Evolutionary conservation across 1,140 invertebrate genomes (phyloP).

Genomic region (Ceratina calcarata): DNA sequence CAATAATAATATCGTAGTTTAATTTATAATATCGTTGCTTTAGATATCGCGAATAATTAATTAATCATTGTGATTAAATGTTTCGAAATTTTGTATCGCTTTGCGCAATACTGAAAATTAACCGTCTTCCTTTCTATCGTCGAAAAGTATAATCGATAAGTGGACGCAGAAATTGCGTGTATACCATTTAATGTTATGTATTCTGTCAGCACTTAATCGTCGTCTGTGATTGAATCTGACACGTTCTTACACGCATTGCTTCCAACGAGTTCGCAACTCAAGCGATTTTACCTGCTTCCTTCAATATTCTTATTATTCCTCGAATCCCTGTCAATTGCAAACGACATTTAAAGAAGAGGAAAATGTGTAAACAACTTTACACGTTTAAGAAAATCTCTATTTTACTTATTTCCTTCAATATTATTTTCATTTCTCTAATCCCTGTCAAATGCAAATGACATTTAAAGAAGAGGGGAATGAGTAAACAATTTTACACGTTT

Average conservation of each 20-base stretch:
- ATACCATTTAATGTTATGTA: background rate
- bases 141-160: background rate
- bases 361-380: no score
- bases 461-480: no score
- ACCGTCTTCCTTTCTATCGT: background rate
- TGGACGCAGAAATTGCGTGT: conserved; percentile 3
- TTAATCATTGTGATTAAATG: background rate
- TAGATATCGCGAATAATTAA: background rate
- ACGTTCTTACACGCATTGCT: background rate
- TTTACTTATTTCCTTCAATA: no score
- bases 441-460: no score
- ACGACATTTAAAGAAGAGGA: no score
- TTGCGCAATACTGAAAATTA: background rate
- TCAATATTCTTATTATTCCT: background rate
- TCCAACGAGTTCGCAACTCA: background rate
- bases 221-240: conserved; percentile 15
- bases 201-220: conserved; percentile 4
- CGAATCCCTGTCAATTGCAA: no score
- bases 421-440: no score
- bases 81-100: background rate
- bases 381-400: no score
- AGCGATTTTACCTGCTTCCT: background rate
- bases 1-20: background rate
- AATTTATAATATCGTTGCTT: background rate
- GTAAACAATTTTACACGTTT: no score